phyloP scores from a whole-genome alignment of 2,888 invertebrate species.

The Trissoscelio sp. region DNA sequence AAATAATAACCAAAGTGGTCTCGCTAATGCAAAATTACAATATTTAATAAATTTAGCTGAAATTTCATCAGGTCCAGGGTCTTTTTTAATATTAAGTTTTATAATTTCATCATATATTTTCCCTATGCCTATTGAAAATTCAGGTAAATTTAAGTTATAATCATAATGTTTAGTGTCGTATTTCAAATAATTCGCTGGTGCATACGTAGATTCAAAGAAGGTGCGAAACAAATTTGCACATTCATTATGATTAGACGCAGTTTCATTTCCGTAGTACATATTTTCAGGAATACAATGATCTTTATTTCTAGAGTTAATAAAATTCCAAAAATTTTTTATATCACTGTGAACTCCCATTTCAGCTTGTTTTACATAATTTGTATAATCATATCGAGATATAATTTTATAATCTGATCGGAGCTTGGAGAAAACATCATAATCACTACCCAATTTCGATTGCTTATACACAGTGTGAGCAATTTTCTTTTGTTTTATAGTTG shows the following conservation, averaged over 20 bases:
- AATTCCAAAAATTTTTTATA: background rate
- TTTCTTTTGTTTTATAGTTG: background rate
- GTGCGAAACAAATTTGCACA: too few species aligned
- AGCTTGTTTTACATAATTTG: background rate
- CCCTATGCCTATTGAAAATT: too few species aligned
- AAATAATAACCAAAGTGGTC: slow-evolving; percentile 14
- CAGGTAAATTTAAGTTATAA: too few species aligned
- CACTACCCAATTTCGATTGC: background rate
- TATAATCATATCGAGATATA: background rate
- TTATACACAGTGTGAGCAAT: background rate
- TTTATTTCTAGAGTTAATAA: too few species aligned
- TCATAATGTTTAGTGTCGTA: too few species aligned
- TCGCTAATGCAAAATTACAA: background rate
- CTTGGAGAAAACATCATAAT: background rate
- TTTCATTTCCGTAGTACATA: too few species aligned
- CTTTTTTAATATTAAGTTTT: too few species aligned
- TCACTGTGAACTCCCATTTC: background rate
- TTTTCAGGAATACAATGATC: too few species aligned
- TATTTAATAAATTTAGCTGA: background rate
- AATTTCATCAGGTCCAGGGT: background rate
- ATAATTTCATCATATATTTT: too few species aligned
- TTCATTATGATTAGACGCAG: too few species aligned
- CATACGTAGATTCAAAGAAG: too few species aligned
- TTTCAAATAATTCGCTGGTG: too few species aligned
- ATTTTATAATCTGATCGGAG: background rate